Conservation (phyloP, 2,797 vertebrate genomes). For the Euphonia xanthogaster region DNA sequence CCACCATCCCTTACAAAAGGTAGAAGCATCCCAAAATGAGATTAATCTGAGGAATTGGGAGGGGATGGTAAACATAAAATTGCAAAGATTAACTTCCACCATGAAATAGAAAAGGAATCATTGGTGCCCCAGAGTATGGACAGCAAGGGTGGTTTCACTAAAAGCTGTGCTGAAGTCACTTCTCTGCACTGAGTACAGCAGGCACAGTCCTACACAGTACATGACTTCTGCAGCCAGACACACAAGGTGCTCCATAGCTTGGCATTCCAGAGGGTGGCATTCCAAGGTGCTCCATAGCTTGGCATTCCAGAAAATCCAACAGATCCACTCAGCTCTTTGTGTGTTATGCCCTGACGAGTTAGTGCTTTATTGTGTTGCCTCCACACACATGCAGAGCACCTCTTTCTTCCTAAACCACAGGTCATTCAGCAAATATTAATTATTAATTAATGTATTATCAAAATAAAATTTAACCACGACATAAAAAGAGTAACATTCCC, state of each 20-base stretch:
- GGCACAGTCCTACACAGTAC: background rate
- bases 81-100: background rate
- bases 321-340: background rate
- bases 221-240: background rate
- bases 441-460: background rate
- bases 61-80: background rate
- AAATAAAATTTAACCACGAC: background rate
- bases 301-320: background rate
- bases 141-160: background rate
- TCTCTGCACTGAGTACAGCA: background rate
- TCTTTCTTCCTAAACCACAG: background rate
- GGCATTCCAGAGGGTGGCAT: background rate
- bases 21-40: background rate
- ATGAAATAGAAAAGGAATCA: background rate
- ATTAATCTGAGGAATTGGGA: background rate
- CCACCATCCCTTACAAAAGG: background rate
- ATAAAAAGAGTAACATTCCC: background rate
- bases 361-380: background rate
- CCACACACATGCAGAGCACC: rapidly evolving
- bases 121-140: background rate
- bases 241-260: background rate
- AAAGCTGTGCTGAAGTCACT: background rate
- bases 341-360: background rate
- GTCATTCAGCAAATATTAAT: background rate
- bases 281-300: background rate